A percentile compares a stretch with the other conserved stretches of the same genome.
phyloP scores from a whole-genome alignment of 2,888 invertebrate species.

The Gymnosoma rotundatum region DNA sequence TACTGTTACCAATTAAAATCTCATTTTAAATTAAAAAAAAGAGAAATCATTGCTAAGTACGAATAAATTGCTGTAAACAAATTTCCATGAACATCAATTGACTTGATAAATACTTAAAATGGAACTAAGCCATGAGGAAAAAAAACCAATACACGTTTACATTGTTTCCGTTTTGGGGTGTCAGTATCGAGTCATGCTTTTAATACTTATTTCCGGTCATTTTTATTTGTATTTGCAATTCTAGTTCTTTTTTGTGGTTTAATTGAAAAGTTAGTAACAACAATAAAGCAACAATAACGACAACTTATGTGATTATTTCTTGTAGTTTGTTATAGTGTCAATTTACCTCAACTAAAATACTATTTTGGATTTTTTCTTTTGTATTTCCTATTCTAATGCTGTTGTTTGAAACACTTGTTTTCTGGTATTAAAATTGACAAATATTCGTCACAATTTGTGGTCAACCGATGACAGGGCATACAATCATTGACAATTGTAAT shows the following conservation, averaged over 20 bases:
- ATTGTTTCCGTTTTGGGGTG: conserved; percentile 15
- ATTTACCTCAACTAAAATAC: conserved; percentile 8
- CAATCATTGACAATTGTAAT: conserved; percentile 29
- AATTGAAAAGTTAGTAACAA: conserved; percentile 19
- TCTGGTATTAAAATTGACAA: conserved; percentile 55
- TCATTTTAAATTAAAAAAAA: conserved; percentile 20
- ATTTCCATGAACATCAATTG: conserved; percentile 4
- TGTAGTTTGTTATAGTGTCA: background rate
- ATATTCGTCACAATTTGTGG: conserved; percentile 54
- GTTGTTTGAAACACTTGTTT: conserved; percentile 16
- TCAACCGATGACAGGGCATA: conserved; percentile 33
- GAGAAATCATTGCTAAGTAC: background rate
- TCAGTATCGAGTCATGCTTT: conserved; percentile 51
- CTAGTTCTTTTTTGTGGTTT: conserved; percentile 50
- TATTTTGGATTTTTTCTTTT: background rate
- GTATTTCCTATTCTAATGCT: background rate
- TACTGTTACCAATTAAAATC: conserved; percentile 34
- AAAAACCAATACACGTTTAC: background rate
- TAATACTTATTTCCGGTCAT: conserved; percentile 63
- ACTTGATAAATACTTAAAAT: conserved; percentile 39
- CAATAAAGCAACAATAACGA: conserved; percentile 5
- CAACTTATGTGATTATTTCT: conserved; percentile 21
- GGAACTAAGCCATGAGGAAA: background rate
- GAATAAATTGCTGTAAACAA: background rate
- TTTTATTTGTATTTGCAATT: conserved; percentile 50